Conservation (phyloP, 2,797 vertebrate species). For the Catamblyrhynchus diadema region DNA sequence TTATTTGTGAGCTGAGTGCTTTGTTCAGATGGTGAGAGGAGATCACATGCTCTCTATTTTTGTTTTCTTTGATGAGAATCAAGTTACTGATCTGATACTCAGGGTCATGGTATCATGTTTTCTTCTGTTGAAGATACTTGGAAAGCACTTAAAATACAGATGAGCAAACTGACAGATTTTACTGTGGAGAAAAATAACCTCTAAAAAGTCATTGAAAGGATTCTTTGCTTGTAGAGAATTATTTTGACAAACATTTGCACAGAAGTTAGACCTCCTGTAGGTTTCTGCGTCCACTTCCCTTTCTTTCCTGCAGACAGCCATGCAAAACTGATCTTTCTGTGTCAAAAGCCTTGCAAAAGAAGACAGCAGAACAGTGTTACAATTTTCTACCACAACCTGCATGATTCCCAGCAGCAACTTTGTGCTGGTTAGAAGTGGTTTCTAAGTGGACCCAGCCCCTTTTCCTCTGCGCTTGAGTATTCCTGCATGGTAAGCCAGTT, state of each 20-base stretch:
- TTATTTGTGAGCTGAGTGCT: not conserved
- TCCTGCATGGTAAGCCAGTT: not conserved
- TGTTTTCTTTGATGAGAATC: not conserved
- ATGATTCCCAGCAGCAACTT: not conserved
- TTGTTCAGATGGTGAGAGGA: not conserved
- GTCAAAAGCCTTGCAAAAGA: not conserved
- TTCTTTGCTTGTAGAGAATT: not conserved
- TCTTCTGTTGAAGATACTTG: not conserved
- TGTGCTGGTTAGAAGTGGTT: not conserved
- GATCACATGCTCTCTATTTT: not conserved
- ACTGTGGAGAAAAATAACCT: not conserved
- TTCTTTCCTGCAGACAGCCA: not conserved
- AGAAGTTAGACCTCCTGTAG: not conserved
- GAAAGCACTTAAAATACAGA: not conserved
- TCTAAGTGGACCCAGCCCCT: fast-evolving
- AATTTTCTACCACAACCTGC: not conserved
- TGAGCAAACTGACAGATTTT: not conserved
- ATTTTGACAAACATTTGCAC: not conserved
- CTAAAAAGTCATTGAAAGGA: not conserved
- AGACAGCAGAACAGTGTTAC: not conserved
- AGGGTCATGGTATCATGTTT: not conserved
- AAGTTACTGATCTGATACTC: not conserved
- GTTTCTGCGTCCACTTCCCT: not conserved
- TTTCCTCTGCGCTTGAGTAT: not conserved
- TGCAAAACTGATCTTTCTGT: not conserved